Base-by-base conservation (phyloP, 2,113 vertebrate genomes). In the Protomyctophum bolini region DNA sequence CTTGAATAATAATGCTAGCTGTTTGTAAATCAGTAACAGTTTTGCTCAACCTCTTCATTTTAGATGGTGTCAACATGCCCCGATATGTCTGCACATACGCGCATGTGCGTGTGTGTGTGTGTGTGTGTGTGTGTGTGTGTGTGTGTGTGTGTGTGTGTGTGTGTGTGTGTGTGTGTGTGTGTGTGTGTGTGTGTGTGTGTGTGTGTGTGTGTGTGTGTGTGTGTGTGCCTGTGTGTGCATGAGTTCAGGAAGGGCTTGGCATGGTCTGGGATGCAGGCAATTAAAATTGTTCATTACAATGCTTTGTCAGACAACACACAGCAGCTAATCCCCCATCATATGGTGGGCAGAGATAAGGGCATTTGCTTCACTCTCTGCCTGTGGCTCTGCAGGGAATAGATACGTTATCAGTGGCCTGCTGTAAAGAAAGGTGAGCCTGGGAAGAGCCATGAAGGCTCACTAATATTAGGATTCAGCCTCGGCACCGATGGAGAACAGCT, bases 281-380 rank as follows among this genome's bases (percentile, higher is more conserved):
- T 92, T 91, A 90, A 91, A 91, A 85, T 64, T 85, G 80, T 83
- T 85, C 88, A 91, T 89, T 91, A 64, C 67, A 89, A 85, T 83
- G 86, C 83, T 89, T 89, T 87, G 90, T 89, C 79, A 85, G 79
- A 83, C 82, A 88, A 86, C 77, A 79, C 84, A 79, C 84, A 81
- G 82, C 59, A 77, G 72, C 84, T 90, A 88, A 92, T 91, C 87
- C 90, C 87, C 90, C 71, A 75, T 86, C 85, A 85, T 88, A 84
- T 90, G 90, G 84, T 73, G 73, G 68, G 68, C 83, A 72, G 74
- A 21, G 91, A 92, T 92, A 92, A 92, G 85, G 60, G 75, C 76
- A 78, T 87, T 87, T 82, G 66, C 70, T 65, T 73, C 63, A 70
- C 72, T 75, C 79, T 14, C 61, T 70, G 80, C 47, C 61, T 86